These are phyloP conservation scores for Thaumetopoea pityocampa DNA, from an alignment of 1,140 invertebrate genomes.

Conservation along the genomic window DNA sequence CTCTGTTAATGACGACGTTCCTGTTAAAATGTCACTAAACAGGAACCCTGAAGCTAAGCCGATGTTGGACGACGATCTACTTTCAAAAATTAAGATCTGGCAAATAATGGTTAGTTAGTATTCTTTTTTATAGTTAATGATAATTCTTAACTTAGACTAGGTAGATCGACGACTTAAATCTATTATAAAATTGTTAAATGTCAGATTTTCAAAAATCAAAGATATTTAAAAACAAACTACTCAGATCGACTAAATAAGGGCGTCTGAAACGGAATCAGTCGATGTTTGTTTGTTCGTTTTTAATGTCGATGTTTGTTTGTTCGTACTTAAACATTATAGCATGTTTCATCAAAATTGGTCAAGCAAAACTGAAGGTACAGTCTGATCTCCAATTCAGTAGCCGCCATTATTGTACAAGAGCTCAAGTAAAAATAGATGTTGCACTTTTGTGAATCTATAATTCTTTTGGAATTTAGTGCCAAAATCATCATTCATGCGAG, in stretches of 20 bases:
- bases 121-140: background rate
- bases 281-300: no score
- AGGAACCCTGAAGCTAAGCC: slow-evolving; percentile 50
- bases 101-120: slow-evolving; percentile 45
- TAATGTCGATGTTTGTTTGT: background rate
- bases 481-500: background rate
- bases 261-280: no score
- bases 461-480: background rate
- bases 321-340: no score
- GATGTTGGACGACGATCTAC: slow-evolving; percentile 54
- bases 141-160: background rate
- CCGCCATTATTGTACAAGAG: no score
- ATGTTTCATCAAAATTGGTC: no score
- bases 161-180: background rate
- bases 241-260: no score
- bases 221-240: no score
- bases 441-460: background rate
- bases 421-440: background rate
- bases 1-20: slow-evolving; percentile 29
- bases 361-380: no score
- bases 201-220: no score
- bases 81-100: slow-evolving; percentile 58
- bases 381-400: no score
- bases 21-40: slow-evolving; percentile 24
- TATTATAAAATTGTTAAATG: background rate